Conservation (phyloP, 2,113 vertebrate species). For the Lanius collurio region DNA sequence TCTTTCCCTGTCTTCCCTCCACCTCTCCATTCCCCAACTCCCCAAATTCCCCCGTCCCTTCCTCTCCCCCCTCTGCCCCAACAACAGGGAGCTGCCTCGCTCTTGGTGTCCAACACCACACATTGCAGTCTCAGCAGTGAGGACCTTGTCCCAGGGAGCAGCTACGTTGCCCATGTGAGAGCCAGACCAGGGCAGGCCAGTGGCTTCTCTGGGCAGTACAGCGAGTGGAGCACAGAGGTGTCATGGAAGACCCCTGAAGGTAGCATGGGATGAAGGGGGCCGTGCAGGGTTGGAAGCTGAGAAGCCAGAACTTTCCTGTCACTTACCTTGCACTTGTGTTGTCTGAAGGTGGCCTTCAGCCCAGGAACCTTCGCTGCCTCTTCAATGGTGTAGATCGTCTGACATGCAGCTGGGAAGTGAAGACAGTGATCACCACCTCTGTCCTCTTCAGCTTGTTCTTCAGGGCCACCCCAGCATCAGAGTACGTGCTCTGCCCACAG, state of each 20-base stretch:
- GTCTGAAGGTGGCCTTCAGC: slow-evolving; percentile 55
- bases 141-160: slow-evolving; percentile 54
- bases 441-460: slow-evolving; percentile 74
- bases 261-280: neutral
- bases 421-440: slow-evolving; percentile 31
- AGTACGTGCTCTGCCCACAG: neutral
- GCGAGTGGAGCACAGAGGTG: slow-evolving; percentile 55
- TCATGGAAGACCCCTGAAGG: slow-evolving; percentile 64
- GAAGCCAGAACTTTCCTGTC: neutral
- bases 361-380: slow-evolving; percentile 70
- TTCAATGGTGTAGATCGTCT: slow-evolving; percentile 59
- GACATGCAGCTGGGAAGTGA: slow-evolving; percentile 75
- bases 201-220: neutral
- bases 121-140: neutral
- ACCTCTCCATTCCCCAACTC: neutral
- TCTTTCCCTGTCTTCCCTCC: neutral
- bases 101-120: neutral
- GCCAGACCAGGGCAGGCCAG: neutral
- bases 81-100: slow-evolving; percentile 31
- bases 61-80: neutral
- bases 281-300: rapidly evolving
- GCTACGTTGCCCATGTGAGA: slow-evolving; percentile 66
- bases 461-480: neutral
- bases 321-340: neutral
- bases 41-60: rapidly evolving